Evolutionary conservation across 2,797 vertebrate genomes (phyloP).

Genomic region (Parotocinclus haroldoi): DNA sequence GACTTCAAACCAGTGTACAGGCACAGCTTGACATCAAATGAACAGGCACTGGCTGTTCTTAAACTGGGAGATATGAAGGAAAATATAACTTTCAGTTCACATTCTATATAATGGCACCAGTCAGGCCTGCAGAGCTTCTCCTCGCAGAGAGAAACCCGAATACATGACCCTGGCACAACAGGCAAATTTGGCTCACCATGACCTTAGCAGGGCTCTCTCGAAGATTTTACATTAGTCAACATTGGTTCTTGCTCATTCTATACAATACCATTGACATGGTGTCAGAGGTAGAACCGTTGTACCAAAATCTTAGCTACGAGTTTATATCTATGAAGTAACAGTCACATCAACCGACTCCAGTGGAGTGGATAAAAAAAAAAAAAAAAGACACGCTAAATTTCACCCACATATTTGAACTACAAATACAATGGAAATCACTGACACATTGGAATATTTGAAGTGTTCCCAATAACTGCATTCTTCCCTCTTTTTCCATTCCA

Average conservation of each 20-base stretch:
- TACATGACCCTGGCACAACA: slow-evolving; percentile 49
- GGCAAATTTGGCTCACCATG: slow-evolving; percentile 57
- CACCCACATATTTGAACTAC: slow-evolving; percentile 64
- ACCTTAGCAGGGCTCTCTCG: slow-evolving; percentile 53
- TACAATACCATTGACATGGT: slow-evolving; percentile 58
- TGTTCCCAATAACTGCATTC: slow-evolving; percentile 50
- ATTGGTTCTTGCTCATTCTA: slow-evolving; percentile 53
- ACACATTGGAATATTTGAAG: slow-evolving; percentile 63
- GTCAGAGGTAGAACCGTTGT: slow-evolving; percentile 81
- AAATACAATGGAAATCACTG: slow-evolving; percentile 60
- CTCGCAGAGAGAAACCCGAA: slow-evolving; percentile 48
- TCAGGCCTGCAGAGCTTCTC: slow-evolving; percentile 59
- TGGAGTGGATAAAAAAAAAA: slow-evolving; percentile 59
- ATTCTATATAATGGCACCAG: slow-evolving; percentile 76
- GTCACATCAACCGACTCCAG: slow-evolving; percentile 71
- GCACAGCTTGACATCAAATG: slow-evolving; percentile 71
- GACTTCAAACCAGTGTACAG: slow-evolving; percentile 63
- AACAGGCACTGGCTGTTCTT: slow-evolving; percentile 77
- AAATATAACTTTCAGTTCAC: slow-evolving; percentile 66
- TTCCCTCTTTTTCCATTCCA: slow-evolving; percentile 54
- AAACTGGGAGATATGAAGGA: slow-evolving; percentile 60
- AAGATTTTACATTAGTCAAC: slow-evolving; percentile 43
- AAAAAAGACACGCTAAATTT: slow-evolving; percentile 47
- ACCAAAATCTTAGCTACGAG: slow-evolving; percentile 72
- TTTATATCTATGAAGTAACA: slow-evolving; percentile 74